These are phyloP conservation scores for Diadegma fenestrale DNA, from an alignment of 2,888 invertebrate genomes.

Conservation along the genomic window DNA sequence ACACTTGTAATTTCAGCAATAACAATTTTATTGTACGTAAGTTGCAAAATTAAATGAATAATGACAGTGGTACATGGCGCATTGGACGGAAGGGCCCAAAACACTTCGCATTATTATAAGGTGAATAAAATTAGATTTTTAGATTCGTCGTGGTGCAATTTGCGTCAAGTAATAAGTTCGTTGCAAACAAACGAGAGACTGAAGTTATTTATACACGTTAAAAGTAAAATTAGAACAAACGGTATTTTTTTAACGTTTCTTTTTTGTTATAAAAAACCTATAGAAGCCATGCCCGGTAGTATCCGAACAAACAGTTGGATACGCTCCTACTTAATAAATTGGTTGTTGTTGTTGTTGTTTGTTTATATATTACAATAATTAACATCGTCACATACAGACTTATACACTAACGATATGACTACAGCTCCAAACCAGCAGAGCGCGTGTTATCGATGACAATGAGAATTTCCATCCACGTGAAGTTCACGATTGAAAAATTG, in stretches of 20 bases:
- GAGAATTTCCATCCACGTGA: slow-evolving; percentile 76
- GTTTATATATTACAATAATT: slow-evolving; percentile 83
- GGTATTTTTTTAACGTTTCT: slow-evolving; percentile 42
- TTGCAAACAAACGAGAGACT: slow-evolving; percentile 77
- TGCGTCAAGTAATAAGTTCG: slow-evolving; percentile 75
- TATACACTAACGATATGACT: slow-evolving; percentile 84
- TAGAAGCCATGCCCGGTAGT: slow-evolving; percentile 80
- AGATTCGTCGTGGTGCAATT: slow-evolving; percentile 82
- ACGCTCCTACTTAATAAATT: slow-evolving; percentile 81
- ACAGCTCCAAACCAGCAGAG: slow-evolving; percentile 84
- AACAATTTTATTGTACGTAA: slow-evolving; percentile 83
- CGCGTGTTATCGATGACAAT: slow-evolving; percentile 80
- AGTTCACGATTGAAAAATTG: slow-evolving; percentile 75
- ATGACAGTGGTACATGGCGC: slow-evolving; percentile 83
- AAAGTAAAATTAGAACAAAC: slow-evolving; percentile 77
- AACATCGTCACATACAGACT: slow-evolving; percentile 84
- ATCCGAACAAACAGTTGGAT: slow-evolving; percentile 80
- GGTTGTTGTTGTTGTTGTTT: slow-evolving; percentile 56
- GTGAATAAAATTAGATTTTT: slow-evolving; percentile 81
- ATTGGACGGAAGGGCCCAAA: slow-evolving; percentile 84
- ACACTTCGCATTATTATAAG: slow-evolving; percentile 81
- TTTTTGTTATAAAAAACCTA: slow-evolving; percentile 82
- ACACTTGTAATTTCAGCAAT: slow-evolving; percentile 78
- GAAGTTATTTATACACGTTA: slow-evolving; percentile 72
- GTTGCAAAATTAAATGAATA: slow-evolving; percentile 80